These are phyloP conservation scores for Phallusia fumigata DNA, from an alignment of 23 tunicate genomes.

Conservation along the genomic window DNA sequence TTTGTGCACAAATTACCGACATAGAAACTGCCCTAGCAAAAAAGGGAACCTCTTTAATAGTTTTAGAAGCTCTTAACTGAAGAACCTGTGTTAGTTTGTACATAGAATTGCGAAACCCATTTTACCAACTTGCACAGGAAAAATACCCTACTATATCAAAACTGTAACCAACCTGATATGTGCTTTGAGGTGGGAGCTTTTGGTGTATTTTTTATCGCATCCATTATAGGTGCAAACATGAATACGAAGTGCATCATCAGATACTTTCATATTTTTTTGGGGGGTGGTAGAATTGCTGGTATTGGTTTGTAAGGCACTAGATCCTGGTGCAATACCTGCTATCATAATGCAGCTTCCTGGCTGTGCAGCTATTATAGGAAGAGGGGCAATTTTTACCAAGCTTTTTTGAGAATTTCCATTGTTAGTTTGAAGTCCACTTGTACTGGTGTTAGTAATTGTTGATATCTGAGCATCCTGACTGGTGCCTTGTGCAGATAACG, in stretches of 20 bases:
- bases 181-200: slow-evolving; percentile 93
- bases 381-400: slow-evolving; percentile 74
- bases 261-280: background rate
- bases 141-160: too few species aligned
- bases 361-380: slow-evolving; percentile 60
- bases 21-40: too few species aligned
- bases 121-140: too few species aligned
- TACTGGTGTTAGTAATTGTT: background rate
- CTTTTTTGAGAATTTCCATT: slow-evolving; percentile 27
- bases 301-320: background rate
- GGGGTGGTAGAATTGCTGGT: background rate
- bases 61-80: too few species aligned
- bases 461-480: background rate
- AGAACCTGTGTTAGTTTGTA: too few species aligned
- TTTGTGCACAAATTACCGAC: too few species aligned
- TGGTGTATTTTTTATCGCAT: slow-evolving; percentile 81
- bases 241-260: slow-evolving; percentile 66
- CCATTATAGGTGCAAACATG: slow-evolving; percentile 68
- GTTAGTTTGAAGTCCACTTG: background rate
- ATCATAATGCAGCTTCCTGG: slow-evolving; percentile 75
- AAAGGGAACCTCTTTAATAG: too few species aligned
- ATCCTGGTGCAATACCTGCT: slow-evolving; percentile 76
- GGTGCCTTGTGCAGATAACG: background rate
- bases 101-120: too few species aligned
- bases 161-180: slow-evolving; percentile 61